These are phyloP conservation scores for Elanoides forficatus DNA, from an alignment of 2,113 vertebrate genomes.

Conservation along the genomic window DNA sequence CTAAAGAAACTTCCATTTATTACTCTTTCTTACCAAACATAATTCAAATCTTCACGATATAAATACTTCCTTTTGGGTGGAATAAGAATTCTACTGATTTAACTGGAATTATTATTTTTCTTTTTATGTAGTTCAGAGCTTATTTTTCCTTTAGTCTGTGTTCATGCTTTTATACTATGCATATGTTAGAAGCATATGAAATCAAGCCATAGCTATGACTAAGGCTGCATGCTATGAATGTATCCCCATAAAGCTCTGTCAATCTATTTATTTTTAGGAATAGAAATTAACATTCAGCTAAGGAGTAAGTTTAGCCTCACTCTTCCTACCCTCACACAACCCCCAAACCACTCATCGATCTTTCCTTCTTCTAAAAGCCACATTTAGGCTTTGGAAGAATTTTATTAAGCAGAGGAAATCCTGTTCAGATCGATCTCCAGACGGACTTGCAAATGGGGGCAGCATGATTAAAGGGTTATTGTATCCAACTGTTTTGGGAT, in stretches of 20 bases:
- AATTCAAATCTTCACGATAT: background rate
- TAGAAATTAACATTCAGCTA: background rate
- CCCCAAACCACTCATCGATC: background rate
- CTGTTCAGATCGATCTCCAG: background rate
- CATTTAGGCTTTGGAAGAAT: background rate
- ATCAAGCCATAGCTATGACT: background rate
- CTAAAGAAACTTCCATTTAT: background rate
- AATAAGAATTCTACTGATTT: background rate
- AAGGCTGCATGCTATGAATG: background rate
- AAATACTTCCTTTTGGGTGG: background rate
- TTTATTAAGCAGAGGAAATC: background rate
- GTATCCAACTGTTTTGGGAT: background rate
- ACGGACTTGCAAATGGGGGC: background rate
- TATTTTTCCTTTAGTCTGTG: background rate
- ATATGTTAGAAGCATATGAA: background rate
- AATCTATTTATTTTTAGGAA: background rate
- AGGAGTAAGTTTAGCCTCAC: background rate
- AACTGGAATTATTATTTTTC: background rate
- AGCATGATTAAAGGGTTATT: background rate
- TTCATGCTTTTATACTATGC: background rate
- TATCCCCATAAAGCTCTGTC: background rate
- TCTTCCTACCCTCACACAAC: background rate
- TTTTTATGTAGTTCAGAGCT: background rate
- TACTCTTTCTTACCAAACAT: background rate
- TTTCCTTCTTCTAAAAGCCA: background rate